A percentile compares a stretch with the other conserved stretches of the same genome.
Conservation (phyloP, 2,888 invertebrate genomes). For the Brachycybe producta region DNA sequence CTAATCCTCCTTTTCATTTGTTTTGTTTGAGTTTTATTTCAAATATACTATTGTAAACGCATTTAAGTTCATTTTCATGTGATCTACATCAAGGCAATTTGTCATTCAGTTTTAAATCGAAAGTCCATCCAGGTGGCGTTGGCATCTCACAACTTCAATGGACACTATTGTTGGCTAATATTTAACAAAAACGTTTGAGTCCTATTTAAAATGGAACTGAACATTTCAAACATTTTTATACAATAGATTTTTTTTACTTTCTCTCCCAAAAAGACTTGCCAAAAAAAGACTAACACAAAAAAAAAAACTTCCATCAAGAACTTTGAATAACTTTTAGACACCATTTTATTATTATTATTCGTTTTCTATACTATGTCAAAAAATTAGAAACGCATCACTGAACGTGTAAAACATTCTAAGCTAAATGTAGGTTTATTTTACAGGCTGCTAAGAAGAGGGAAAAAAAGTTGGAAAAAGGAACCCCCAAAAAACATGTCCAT, state of each 20-base stretch:
- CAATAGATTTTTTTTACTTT: not conserved
- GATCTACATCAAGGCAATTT: conserved; percentile 20
- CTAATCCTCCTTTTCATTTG: conserved; percentile 2
- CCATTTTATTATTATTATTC: too few relatives aligned
- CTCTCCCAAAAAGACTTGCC: not conserved
- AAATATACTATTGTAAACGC: conserved; percentile 18
- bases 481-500: too few relatives aligned
- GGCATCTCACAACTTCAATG: conserved; percentile 8
- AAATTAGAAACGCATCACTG: too few relatives aligned
- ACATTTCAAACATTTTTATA: not conserved
- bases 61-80: conserved; percentile 20
- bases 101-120: conserved; percentile 16
- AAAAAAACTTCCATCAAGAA: not conserved
- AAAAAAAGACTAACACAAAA: not conserved
- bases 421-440: too few relatives aligned
- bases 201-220: too few relatives aligned
- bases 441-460: too few relatives aligned
- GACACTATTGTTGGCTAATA: not conserved
- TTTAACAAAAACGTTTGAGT: too few relatives aligned
- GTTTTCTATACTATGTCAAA: too few relatives aligned
- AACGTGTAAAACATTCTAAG: too few relatives aligned
- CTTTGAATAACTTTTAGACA: too few relatives aligned
- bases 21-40: conserved; percentile 11
- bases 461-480: too few relatives aligned
- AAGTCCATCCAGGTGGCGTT: conserved; percentile 17